phyloP scores from a whole-genome alignment of 2,113 vertebrate species.

The Acanthochromis polyacanthus region DNA sequence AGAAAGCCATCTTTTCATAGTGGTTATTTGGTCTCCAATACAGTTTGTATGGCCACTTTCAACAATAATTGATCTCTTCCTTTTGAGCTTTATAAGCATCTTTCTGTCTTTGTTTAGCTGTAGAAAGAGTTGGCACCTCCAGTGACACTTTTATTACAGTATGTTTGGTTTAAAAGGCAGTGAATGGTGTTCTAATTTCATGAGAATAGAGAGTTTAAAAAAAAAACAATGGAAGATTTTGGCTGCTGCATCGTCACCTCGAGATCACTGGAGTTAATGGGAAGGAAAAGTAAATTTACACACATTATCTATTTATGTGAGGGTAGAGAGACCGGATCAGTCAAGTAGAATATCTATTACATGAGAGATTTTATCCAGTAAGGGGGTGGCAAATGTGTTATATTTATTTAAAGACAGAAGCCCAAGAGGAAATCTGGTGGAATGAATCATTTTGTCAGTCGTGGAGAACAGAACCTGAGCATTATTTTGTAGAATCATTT shows the following conservation, averaged over 20 bases:
- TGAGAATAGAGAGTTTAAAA: background rate
- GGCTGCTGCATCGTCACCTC: background rate
- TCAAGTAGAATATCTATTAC: conserved; percentile 29
- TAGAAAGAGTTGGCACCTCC: background rate
- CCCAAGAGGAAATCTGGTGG: no score
- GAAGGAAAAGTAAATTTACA: conserved; percentile 1
- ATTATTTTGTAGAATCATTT: conserved; percentile 36
- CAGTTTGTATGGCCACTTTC: background rate
- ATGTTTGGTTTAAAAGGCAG: conserved; percentile 16
- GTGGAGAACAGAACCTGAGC: conserved; percentile 2
- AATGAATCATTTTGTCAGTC: conserved; percentile 6
- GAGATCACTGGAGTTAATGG: background rate
- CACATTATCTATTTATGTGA: conserved; percentile 21
- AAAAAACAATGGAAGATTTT: conserved; percentile 18
- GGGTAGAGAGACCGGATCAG: conserved; percentile 14
- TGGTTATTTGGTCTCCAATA: no score
- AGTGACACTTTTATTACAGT: conserved; percentile 8
- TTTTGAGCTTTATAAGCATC: no score
- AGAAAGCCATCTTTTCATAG: background rate
- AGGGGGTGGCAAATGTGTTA: conserved; percentile 27
- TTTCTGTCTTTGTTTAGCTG: background rate
- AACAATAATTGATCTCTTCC: background rate
- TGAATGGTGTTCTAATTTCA: background rate
- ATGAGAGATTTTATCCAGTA: conserved; percentile 25
- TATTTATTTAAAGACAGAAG: conserved; percentile 25